Percentiles rank a stretch among this genome's conserved stretches.
Evolutionary conservation across 2,113 vertebrate genomes (phyloP).

Genomic region (Pterocles gutturalis): DNA sequence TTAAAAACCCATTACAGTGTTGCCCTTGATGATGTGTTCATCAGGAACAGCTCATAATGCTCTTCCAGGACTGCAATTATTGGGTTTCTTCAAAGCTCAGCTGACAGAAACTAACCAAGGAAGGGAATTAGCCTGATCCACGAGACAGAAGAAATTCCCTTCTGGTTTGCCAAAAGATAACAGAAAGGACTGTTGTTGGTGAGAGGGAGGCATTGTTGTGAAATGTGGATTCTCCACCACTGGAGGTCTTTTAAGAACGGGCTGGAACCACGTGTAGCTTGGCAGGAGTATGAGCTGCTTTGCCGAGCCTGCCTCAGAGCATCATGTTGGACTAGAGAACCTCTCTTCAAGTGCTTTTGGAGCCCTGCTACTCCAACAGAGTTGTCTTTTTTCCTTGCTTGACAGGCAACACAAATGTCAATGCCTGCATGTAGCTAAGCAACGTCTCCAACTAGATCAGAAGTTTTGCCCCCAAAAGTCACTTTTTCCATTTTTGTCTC

Average conservation of each 20-base stretch:
- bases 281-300: not conserved
- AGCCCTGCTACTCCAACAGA: not conserved
- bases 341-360: not conserved
- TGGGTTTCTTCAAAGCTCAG: not conserved
- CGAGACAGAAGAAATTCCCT: not conserved
- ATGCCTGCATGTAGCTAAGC: not conserved
- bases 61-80: conserved; percentile 9
- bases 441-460: not conserved
- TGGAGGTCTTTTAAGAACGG: not conserved
- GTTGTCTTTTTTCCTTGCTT: not conserved
- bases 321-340: not conserved
- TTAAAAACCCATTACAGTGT: conserved; percentile 20
- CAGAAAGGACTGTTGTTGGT: not conserved
- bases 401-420: not conserved
- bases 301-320: not conserved
- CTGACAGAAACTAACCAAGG: conserved; percentile 5
- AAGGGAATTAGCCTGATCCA: not conserved
- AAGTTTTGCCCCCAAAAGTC: not conserved
- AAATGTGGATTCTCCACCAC: not conserved
- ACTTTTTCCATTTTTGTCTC: not conserved
- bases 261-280: not conserved
- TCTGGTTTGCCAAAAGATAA: not conserved
- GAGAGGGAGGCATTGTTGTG: not conserved
- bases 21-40: conserved; percentile 19
- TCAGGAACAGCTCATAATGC: not conserved